phyloP scores from a whole-genome alignment of 2,797 vertebrate genomes.

The Liasis olivaceus region DNA sequence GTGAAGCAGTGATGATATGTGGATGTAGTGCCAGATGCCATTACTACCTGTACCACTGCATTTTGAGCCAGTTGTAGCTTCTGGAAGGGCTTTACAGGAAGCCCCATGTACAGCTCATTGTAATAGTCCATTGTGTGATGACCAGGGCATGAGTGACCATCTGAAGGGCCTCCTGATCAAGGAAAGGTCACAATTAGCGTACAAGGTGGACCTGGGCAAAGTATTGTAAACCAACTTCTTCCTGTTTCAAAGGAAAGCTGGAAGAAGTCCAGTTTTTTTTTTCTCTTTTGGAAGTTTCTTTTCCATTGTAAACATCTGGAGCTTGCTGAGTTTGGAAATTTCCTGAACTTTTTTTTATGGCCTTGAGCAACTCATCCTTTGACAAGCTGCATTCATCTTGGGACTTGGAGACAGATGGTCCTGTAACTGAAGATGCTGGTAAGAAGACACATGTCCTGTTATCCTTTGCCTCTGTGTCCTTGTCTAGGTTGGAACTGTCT shows the following conservation, averaged over 20 bases:
- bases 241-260: background rate
- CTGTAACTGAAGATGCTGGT: constrained; percentile 6
- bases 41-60: no score
- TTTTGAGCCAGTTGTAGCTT: no score
- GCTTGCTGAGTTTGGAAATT: background rate
- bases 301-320: background rate
- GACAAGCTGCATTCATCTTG: background rate
- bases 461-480: background rate
- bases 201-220: no score
- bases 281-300: constrained; percentile 4
- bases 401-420: background rate
- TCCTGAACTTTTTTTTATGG: constrained; percentile 4
- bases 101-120: no score
- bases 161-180: no score
- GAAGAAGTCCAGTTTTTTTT: background rate
- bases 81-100: no score
- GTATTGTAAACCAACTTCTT: no score
- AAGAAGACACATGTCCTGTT: background rate
- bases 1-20: no score
- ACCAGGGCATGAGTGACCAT: no score
- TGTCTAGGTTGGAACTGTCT: background rate
- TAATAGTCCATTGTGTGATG: no score
- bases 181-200: no score
- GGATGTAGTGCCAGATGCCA: no score
- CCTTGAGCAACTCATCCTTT: constrained; percentile 5